A percentile compares a stretch with the other conserved stretches of the same genome.
Evolutionary conservation across 2,888 invertebrate species (phyloP).

Genomic region (Idaea biselata): DNA sequence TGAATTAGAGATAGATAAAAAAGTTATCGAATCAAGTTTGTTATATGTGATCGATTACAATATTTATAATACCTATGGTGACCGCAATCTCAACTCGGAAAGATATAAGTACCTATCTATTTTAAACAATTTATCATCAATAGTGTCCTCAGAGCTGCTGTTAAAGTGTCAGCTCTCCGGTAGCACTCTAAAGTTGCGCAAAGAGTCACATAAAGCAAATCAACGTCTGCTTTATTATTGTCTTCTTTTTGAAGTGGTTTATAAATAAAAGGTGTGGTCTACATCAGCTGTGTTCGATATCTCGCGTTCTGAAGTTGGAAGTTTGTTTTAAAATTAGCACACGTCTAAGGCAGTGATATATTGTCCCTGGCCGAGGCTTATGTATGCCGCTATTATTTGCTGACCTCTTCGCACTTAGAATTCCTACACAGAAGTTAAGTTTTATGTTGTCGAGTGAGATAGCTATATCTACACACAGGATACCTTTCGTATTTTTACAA

Average conservation of each 20-base stretch:
- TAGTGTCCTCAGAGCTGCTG: neutral
- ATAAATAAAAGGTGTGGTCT: slow-evolving; percentile 41
- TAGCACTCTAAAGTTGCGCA: slow-evolving; percentile 20
- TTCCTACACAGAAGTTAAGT: slow-evolving; percentile 8
- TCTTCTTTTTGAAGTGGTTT: slow-evolving; percentile 41
- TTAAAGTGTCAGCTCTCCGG: neutral
- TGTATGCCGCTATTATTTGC: slow-evolving; percentile 32
- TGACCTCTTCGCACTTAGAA: slow-evolving; percentile 37
- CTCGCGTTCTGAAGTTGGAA: slow-evolving; percentile 11
- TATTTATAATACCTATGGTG: neutral
- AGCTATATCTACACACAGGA: neutral
- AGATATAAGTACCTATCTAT: neutral
- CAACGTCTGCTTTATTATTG: slow-evolving; percentile 38
- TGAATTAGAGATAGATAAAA: too few species aligned
- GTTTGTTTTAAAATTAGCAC: slow-evolving; percentile 39
- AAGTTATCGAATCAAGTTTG: slow-evolving; percentile 5
- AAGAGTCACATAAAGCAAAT: slow-evolving; percentile 28
- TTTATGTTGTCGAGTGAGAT: neutral
- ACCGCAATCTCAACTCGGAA: neutral
- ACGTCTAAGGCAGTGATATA: neutral
- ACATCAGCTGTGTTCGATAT: slow-evolving; percentile 21
- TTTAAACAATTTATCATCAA: neutral
- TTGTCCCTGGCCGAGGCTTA: slow-evolving; percentile 21
- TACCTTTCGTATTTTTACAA: neutral
- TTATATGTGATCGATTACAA: neutral